Base-by-base conservation (phyloP, 2,113 vertebrate species). In the Rhinoptilus africanus region DNA sequence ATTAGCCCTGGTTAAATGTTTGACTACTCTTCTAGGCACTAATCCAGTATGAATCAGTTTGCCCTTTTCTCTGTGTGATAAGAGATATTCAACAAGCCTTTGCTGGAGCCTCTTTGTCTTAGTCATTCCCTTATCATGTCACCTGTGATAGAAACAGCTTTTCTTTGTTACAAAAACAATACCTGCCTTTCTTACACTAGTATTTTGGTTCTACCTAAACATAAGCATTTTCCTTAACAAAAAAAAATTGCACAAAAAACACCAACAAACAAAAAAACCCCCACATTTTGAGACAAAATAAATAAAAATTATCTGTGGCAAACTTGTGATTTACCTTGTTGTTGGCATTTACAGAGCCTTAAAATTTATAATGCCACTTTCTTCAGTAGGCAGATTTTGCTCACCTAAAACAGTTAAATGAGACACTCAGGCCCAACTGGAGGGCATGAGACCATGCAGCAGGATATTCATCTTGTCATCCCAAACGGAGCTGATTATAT, bases 401-500 rank as follows among this genome's bases (percentile, higher is more conserved):
- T 85, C 19, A 30, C 19, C 39, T 56, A 17, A 53, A 22, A 4
- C 39, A 75, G 34, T 23, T 28, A 30, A 80, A 78, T 5, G 10
- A 32, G 68, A 18, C 37, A 10, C 32, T 56, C 27, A 47, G 2
- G n/a, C 16, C 30, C 34, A 69, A 17, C 19, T 27, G 23, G 26
- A 41, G 28, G 45, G 32, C 1, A 0, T 35, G 37, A 41, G 20
- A 51, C 27, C 1, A 0, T 34, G 37, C 50, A 83, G 41, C 30
- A 62, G 32, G 48, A 16, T 69, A 35, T 45, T 73, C 10, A 50
- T 18, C 24, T 32, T 9, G 4, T 45, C 35, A n/a, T 19, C 37
- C 41, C 51, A 63, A 71, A 53, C 0, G 12, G 5, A 47, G 4
- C 3, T 45, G 18, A n/a, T 62, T 56, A 9, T 39, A 39, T 53